Percentiles rank a stretch among this genome's conserved stretches.
Conservation (phyloP, 2,113 vertebrate species). For the Bolborhynchus lineola region DNA sequence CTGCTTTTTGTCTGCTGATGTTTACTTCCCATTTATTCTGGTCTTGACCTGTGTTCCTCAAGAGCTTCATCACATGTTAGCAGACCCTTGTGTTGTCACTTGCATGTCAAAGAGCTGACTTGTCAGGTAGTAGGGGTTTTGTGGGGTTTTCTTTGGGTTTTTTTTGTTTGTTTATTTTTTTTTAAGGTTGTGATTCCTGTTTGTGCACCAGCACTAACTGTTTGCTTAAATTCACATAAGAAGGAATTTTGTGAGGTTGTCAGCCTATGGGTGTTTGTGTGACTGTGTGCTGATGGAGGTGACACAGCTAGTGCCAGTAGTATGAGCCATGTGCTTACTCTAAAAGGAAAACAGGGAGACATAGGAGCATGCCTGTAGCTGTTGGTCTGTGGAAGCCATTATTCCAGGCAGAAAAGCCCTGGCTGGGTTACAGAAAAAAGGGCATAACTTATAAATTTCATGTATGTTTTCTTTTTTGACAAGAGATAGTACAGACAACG, state of each 20-base stretch:
- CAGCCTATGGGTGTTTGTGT: too few species aligned
- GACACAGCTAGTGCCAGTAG: fast-evolving
- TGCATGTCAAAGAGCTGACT: neutral
- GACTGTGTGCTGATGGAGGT: fast-evolving
- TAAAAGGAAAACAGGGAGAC: fast-evolving
- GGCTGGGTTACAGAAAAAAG: neutral
- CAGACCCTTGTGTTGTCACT: fast-evolving
- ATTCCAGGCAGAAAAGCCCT: neutral
- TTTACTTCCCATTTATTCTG: neutral
- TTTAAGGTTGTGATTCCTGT: neutral
- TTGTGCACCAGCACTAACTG: neutral
- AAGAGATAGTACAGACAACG: fast-evolving
- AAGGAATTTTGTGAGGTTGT: neutral
- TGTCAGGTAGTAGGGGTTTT: neutral
- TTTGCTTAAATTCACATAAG: fast-evolving
- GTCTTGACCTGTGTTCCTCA: neutral
- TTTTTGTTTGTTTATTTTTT: neutral
- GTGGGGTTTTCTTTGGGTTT: neutral
- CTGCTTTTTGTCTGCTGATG: neutral
- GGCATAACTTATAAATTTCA: neutral
- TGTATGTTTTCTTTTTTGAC: fast-evolving
- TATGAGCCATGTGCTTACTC: fast-evolving
- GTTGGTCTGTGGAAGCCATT: neutral
- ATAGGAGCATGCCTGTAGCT: fast-evolving
- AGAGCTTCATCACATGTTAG: neutral